phyloP scores from a whole-genome alignment of 2,888 invertebrate genomes.

The Cheilosia urbana region DNA sequence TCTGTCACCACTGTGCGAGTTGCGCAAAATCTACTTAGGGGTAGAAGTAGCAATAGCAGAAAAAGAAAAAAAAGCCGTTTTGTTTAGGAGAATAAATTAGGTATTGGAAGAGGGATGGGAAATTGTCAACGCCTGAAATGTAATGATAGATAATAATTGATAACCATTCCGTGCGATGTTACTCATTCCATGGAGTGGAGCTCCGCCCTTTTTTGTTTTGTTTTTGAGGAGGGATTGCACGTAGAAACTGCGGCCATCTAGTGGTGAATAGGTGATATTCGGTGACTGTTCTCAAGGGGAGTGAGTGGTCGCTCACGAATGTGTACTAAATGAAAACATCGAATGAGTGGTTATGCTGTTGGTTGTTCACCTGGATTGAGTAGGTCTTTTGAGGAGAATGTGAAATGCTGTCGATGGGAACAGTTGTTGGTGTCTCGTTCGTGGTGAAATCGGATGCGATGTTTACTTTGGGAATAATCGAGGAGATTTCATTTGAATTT shows the following conservation, averaged over 20 bases:
- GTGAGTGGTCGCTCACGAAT: not conserved
- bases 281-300: conserved; percentile 32
- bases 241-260: conserved; percentile 44
- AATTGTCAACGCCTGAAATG: conserved; percentile 61
- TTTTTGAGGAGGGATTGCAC: conserved; percentile 52
- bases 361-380: conserved; percentile 18
- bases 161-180: conserved; percentile 34
- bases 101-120: conserved; percentile 50
- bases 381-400: conserved; percentile 9
- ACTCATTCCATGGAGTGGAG: conserved; percentile 46
- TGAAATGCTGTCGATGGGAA: not conserved
- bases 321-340: conserved; percentile 59
- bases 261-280: not conserved
- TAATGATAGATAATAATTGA: too few species aligned
- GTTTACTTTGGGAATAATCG: not conserved
- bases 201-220: conserved; percentile 74
- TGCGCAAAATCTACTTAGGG: conserved; percentile 71
- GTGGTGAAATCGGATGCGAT: conserved; percentile 4
- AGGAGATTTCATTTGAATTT: not conserved
- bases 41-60: conserved; percentile 39
- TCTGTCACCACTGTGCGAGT: conserved; percentile 20
- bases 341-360: conserved; percentile 42
- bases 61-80: not conserved
- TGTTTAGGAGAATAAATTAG: conserved; percentile 4
- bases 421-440: not conserved